Evolutionary conservation across 2,797 vertebrate genomes (phyloP), one percentile per base, ranked within the genome.

Genomic region (Hephaestus fuliginosus): DNA sequence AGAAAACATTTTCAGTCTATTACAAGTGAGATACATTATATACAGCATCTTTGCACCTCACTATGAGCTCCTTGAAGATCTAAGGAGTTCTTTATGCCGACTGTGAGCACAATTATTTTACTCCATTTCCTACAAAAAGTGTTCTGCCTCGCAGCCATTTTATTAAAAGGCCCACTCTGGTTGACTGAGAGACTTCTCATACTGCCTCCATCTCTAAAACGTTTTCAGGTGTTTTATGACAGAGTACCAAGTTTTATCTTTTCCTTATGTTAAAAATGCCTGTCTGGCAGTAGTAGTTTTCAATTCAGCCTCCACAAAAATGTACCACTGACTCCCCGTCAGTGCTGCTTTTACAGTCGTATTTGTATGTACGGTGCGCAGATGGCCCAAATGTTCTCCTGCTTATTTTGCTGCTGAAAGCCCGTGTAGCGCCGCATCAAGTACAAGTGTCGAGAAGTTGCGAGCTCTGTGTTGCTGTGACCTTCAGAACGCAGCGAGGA

Each of bases 401-500:
- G 58, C 43, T 74, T 80, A 69, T 81, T 76, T 75, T 70, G 13
- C 67, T 30, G 41, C 48, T 73, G 55, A 39, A 80, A 71, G 52
- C 44, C 17, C 60, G 7, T 84, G 66, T 61, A 17, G 36, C 13
- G 4, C 22, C 30, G 25, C 14, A 8, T 63, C 33, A 53, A 70
- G 58, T 61, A 56, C 52, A 71, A 70, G 48, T 46, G 14, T 30
- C 41, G 46, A 58, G 62, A 70, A 57, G 68, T 64, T 55, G 20
- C 3, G 56, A 71, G 63, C 68, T 55, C 18, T 1, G 13, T 78
- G 73, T 74, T 76, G 76, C 48, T 11, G 33, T 88, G 77, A 88
- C 74, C 84, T 83, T 86, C 68, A 49, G 39, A 75, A 67, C 39
- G 44, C 58, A 84, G 74, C 51, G 78, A 70, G 66, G 49, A 49